Evolutionary conservation across 2,797 vertebrate species (phyloP).

Genomic region (Arctocebus calabarensis): DNA sequence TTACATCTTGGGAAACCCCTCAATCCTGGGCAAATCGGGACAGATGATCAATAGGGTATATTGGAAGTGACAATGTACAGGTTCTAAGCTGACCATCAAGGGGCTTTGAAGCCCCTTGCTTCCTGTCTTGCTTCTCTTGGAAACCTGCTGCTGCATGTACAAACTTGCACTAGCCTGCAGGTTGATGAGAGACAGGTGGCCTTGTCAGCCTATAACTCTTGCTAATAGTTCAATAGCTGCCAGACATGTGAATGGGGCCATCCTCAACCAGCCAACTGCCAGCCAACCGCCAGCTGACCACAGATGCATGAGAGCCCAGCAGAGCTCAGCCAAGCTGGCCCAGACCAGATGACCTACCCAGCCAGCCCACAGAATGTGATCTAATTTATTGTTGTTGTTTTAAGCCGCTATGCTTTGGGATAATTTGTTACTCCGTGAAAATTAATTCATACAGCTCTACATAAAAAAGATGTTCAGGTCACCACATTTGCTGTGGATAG

Average conservation of each 20-base stretch:
- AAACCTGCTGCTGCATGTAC: not conserved
- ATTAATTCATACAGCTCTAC: not conserved
- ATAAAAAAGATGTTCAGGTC: not conserved
- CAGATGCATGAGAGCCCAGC: not conserved
- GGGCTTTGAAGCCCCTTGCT: not conserved
- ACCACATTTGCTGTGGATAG: not conserved
- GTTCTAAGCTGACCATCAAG: not conserved
- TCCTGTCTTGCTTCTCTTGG: not conserved
- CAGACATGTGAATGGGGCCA: not conserved
- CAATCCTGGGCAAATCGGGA: not conserved
- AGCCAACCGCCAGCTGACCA: not conserved
- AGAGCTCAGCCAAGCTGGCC: conserved; percentile 41
- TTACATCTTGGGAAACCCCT: not conserved
- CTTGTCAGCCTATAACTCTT: not conserved
- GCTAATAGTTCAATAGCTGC: conserved; percentile 39
- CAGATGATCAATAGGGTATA: not conserved
- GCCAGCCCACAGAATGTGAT: not conserved
- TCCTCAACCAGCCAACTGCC: conserved; percentile 5
- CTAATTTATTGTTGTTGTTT: not conserved
- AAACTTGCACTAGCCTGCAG: not conserved
- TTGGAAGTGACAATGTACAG: not conserved
- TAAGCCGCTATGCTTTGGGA: not conserved
- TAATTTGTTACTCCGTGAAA: conserved; percentile 49
- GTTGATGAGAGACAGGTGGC: conserved; percentile 4
- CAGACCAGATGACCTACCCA: not conserved